Base-by-base conservation (phyloP, 1,140 invertebrate genomes). In the Halyomorpha halys region DNA sequence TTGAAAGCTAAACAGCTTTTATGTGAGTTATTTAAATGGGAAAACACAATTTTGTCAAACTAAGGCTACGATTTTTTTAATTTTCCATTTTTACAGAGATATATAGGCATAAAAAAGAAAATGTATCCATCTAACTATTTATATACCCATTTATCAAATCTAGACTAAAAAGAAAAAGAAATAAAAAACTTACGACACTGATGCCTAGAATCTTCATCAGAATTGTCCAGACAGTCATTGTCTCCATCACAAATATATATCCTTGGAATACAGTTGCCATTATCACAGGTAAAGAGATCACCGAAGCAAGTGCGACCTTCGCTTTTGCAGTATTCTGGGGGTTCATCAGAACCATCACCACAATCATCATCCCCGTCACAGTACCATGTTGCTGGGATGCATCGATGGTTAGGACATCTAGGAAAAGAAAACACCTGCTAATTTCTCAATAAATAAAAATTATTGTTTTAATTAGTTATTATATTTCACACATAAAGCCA, bases 171-270 rank as follows among this genome's bases (percentile, higher is more conserved):
- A n/a, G n/a, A n/a, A n/a, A n/a, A n/a, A n/a, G n/a, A 30, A 39
- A 11, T 39, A 39, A 39, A 30, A 39, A 39, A 83, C 83, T 85
- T 76, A 86, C 86, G 91, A 75, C 92, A 96, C 72, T 94, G 90
- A 73, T 95, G 91, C 62, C 91, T 75, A 47, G 84, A 84, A 70
- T 94, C 91, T 77, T 97, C 92, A 71, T 96, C 93, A 27, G 89
- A 92, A 72, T 87, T 87, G 73, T 97, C 95, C 67, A 90, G 75
- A 74, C 96, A 98, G 76, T 98, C 94, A 72, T 94, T 91, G 72
- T 94, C 90, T 0, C 91, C 92, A 74, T 98, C 95, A 72, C 97
- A 98, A n/a, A 96, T 92, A 74, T 98, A 98, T 66, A 92, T 94
- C 65, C 90, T 79, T 0, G 91, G 92, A 67, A 98, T 94, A 73